These are phyloP conservation scores for Caenorhabditis drosophilae DNA, from an alignment of 2,888 invertebrate species.

Conservation along the genomic window DNA sequence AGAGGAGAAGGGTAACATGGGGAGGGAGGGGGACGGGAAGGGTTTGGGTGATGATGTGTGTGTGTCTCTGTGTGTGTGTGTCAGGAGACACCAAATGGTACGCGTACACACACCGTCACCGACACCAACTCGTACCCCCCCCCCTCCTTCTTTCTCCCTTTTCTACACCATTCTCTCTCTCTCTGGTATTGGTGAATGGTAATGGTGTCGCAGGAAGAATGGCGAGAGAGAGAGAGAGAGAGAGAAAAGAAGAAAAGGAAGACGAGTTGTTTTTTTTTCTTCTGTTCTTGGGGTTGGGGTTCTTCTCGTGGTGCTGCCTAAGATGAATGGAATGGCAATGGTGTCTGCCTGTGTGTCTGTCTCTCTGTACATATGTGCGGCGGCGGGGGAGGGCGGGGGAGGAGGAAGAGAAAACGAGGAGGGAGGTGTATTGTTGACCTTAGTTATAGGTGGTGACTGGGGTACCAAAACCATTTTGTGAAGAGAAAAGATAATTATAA, in stretches of 20 bases:
- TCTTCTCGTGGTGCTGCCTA: not conserved
- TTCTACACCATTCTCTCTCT: not conserved
- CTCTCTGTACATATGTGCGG: not conserved
- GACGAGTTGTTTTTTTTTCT: too few relatives aligned
- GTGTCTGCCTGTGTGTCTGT: not conserved
- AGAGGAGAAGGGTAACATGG: too few relatives aligned
- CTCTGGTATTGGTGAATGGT: too few relatives aligned
- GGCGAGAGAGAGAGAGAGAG: not conserved
- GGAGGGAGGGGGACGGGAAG: too few relatives aligned
- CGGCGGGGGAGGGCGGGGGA: too few relatives aligned
- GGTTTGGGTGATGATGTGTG: too few relatives aligned
- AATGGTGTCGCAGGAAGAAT: not conserved
- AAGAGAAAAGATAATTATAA: too few relatives aligned
- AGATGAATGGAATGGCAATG: not conserved
- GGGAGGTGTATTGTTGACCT: not conserved
- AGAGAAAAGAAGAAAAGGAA: not conserved
- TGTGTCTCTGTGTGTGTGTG: too few relatives aligned
- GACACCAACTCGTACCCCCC: too few relatives aligned
- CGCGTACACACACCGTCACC: too few relatives aligned
- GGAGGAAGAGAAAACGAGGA: not conserved
- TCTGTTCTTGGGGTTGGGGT: too few relatives aligned
- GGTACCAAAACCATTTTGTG: not conserved
- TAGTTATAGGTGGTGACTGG: slow-evolving; percentile 1
- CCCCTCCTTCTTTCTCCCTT: not conserved
- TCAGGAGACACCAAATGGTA: too few relatives aligned